phyloP scores from a whole-genome alignment of 1,140 invertebrate species.

The Heterodera carotae region DNA sequence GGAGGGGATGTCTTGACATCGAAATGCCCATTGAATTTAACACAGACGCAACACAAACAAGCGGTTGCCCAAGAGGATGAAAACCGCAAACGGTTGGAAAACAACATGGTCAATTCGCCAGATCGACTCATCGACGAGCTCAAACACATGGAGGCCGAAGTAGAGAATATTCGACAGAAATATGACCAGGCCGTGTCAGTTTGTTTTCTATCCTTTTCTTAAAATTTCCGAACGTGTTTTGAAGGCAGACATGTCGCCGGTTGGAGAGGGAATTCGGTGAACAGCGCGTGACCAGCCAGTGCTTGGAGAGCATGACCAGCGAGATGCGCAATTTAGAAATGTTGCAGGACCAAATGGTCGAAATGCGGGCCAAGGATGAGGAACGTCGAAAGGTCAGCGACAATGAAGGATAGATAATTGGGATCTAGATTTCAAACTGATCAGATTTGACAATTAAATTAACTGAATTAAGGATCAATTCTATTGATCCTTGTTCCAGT shows the following conservation, averaged over 20 bases:
- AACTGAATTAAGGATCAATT: too few species aligned
- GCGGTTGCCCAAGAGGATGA: constrained; percentile 4
- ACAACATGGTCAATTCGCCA: constrained; percentile 24
- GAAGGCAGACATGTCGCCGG: constrained; percentile 3
- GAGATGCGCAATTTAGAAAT: neutral
- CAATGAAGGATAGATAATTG: too few species aligned
- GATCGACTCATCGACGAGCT: constrained; percentile 22
- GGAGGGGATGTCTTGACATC: too few species aligned
- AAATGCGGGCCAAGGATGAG: neutral
- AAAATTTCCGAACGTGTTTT: neutral
- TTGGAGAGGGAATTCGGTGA: constrained; percentile 22
- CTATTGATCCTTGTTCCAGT: too few species aligned
- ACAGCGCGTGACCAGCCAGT: constrained; percentile 4
- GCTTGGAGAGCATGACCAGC: constrained; percentile 1
- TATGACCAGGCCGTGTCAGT: constrained; percentile 1
- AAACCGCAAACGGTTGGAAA: constrained; percentile 25
- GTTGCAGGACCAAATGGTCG: constrained; percentile 1
- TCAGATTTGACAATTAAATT: too few species aligned
- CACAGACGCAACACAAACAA: too few species aligned
- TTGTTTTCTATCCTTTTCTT: neutral
- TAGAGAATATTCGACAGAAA: neutral
- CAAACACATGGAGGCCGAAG: constrained; percentile 3
- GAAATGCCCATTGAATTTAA: too few species aligned
- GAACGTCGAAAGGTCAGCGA: neutral
- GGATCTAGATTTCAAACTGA: too few species aligned